These are phyloP conservation scores for sheep (Ovis aries) DNA, from an alignment of 2,113 vertebrate genomes.

Conservation along the genomic window DNA sequence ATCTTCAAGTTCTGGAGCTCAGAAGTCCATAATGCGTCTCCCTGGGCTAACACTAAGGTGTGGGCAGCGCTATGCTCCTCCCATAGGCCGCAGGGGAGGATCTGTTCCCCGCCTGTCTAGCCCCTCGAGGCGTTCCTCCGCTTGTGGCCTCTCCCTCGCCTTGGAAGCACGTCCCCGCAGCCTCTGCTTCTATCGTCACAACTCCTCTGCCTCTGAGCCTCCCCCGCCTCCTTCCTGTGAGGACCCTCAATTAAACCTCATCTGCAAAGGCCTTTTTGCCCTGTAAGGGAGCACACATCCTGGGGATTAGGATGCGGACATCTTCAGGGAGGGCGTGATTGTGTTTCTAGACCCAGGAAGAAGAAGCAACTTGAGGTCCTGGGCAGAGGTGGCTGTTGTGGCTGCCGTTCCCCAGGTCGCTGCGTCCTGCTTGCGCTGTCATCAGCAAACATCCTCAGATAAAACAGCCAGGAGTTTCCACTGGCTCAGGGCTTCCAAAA, in stretches of 20 bases:
- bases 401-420: neutral
- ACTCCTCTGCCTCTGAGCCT: neutral
- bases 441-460: neutral
- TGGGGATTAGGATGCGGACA: neutral
- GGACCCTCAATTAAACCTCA: neutral
- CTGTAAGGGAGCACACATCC: neutral
- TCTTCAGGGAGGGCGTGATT: accelerated
- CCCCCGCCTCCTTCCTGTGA: neutral
- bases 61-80: neutral
- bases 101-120: neutral
- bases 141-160: accelerated
- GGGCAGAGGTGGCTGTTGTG: neutral
- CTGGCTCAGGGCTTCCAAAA: neutral
- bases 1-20: neutral
- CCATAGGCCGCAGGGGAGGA: neutral
- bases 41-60: neutral
- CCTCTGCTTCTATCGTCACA: neutral
- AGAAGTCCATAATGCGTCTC: neutral
- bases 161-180: neutral
- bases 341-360: neutral
- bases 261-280: neutral
- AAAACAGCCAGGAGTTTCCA: neutral
- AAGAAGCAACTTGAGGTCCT: neutral
- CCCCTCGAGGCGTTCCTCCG: neutral
- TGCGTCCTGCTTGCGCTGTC: neutral